These are phyloP conservation scores for Brachionichthys hirsutus DNA, from an alignment of 2,113 vertebrate species.

Conservation along the genomic window DNA sequence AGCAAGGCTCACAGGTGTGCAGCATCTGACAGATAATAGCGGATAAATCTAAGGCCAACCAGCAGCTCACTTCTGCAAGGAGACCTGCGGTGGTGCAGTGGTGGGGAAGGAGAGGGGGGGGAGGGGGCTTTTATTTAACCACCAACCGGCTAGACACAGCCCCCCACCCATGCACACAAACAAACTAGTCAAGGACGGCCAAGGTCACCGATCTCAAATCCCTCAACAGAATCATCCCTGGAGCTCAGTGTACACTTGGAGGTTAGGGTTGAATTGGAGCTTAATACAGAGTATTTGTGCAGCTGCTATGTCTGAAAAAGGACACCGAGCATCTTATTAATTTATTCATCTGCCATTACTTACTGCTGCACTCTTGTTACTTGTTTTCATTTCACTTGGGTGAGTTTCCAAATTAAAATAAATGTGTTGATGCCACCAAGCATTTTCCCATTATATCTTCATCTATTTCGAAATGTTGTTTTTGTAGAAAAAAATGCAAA, in stretches of 20 bases:
- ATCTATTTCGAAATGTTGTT: constrained; percentile 19
- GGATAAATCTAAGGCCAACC: constrained; percentile 57
- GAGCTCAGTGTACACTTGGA: constrained; percentile 44
- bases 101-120: constrained; percentile 9
- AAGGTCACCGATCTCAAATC: constrained; percentile 54
- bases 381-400: constrained; percentile 27
- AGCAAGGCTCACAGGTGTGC: constrained; percentile 58
- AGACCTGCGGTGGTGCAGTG: constrained; percentile 10
- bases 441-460: background rate
- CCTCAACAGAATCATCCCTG: constrained; percentile 35
- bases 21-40: constrained; percentile 71
- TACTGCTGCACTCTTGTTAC: constrained; percentile 28
- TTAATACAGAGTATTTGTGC: constrained; percentile 37
- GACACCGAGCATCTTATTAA: constrained; percentile 26
- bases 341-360: constrained; percentile 13
- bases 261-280: constrained; percentile 46
- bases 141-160: constrained; percentile 30
- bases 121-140: constrained; percentile 49
- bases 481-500: constrained; percentile 21
- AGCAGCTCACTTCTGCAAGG: constrained; percentile 19
- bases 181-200: constrained; percentile 48
- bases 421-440: constrained; percentile 9
- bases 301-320: constrained; percentile 31
- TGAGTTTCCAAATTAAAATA: constrained; percentile 23
- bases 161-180: constrained; percentile 7